A percentile compares a stretch with the other conserved stretches of the same genome.
These are phyloP conservation scores for Myripristis murdjan DNA, from an alignment of 2,797 vertebrate genomes.

Conservation along the genomic window DNA sequence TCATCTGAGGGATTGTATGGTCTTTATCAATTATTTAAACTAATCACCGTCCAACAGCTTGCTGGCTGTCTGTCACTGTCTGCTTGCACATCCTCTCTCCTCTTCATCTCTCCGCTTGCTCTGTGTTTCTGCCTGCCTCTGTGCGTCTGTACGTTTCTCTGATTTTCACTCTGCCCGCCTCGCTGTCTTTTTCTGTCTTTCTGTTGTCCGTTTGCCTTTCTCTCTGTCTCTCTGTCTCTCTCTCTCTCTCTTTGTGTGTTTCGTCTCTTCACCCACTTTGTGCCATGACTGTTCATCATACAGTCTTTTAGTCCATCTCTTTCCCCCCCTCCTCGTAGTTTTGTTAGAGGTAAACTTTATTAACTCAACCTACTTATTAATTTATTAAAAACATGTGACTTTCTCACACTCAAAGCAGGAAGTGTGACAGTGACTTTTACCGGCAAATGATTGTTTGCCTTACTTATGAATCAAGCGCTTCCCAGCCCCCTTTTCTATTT, in stretches of 20 bases:
- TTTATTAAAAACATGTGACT: no score
- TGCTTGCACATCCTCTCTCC: conserved; percentile 38
- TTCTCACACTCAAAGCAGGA: no score
- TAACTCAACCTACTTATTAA: neutral
- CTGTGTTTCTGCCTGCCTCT: conserved; percentile 30
- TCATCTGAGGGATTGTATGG: conserved; percentile 75
- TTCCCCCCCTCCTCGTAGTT: neutral
- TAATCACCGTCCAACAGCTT: conserved; percentile 69
- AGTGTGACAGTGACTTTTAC: no score
- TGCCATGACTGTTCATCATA: neutral
- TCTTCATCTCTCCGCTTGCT: conserved; percentile 21
- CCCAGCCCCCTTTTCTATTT: no score
- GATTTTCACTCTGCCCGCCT: conserved; percentile 9
- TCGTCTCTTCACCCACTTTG: neutral
- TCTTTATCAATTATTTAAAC: conserved; percentile 85
- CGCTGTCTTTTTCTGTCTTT: conserved; percentile 12
- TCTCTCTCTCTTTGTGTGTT: neutral
- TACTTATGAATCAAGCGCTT: no score
- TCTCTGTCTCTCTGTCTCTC: neutral
- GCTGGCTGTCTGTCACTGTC: conserved; percentile 41
- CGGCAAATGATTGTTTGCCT: no score
- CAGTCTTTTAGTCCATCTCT: neutral
- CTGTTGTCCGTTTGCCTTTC: conserved; percentile 22
- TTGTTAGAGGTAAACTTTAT: neutral
- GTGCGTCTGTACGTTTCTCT: conserved; percentile 21